A percentile compares a stretch with the other conserved stretches of the same genome.
These are phyloP conservation scores for Xestia sexstrigata DNA, from an alignment of 2,888 invertebrate genomes.

Conservation along the genomic window DNA sequence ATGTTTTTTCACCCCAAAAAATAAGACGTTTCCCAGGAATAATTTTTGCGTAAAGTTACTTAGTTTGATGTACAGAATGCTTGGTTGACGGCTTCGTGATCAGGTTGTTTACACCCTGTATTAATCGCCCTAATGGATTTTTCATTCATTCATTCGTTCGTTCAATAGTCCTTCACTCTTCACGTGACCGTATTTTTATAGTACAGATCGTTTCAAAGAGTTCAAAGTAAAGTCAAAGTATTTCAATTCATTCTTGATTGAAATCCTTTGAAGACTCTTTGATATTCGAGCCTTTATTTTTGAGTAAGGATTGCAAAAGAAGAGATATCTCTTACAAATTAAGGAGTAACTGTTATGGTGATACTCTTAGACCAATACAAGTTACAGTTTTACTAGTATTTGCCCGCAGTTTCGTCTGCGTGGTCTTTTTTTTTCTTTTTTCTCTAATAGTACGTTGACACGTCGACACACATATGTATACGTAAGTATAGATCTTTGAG, in stretches of 20 bases:
- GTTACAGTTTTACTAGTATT: neutral
- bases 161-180: slow-evolving; percentile 15
- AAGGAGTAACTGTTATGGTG: neutral
- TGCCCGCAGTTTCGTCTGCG: too few species aligned
- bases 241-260: slow-evolving; percentile 34
- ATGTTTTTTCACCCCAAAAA: too few species aligned
- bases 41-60: too few species aligned
- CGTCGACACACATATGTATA: too few species aligned
- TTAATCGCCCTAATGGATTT: slow-evolving; percentile 20
- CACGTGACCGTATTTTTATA: slow-evolving; percentile 22
- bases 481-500: neutral
- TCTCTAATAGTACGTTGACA: too few species aligned
- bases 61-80: too few species aligned
- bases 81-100: too few species aligned
- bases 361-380: neutral
- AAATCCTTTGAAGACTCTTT: slow-evolving; percentile 19
- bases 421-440: too few species aligned
- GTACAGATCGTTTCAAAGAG: neutral
- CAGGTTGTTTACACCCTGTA: neutral
- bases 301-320: neutral
- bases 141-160: slow-evolving; percentile 2
- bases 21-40: too few species aligned
- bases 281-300: neutral
- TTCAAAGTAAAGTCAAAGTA: slow-evolving; percentile 9
- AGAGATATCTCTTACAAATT: neutral